Evolutionary conservation across 2,113 vertebrate species (phyloP).

Genomic region (Reinhardtius hippoglossoides): DNA sequence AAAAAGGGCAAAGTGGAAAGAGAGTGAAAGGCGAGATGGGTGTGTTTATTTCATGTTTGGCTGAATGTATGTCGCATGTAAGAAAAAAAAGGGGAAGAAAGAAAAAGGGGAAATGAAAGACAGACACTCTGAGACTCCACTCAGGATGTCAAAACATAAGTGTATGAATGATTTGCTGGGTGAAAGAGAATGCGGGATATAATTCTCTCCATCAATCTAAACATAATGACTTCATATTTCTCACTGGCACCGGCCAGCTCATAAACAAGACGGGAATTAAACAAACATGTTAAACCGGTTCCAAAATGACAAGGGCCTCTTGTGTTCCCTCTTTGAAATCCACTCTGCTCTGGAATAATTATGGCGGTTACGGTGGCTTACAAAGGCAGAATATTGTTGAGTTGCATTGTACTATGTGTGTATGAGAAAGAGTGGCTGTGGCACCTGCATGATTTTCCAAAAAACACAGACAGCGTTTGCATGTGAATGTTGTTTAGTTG

Average conservation of each 20-base stretch:
- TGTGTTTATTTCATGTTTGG: constrained; percentile 63
- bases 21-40: constrained; percentile 50
- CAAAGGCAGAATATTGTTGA: constrained; percentile 51
- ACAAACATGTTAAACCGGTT: constrained; percentile 53
- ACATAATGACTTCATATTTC: constrained; percentile 53
- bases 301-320: constrained; percentile 52
- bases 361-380: constrained; percentile 49
- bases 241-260: constrained; percentile 32
- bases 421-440: constrained; percentile 8
- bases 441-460: constrained; percentile 55
- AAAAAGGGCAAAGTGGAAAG: constrained; percentile 15
- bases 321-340: constrained; percentile 61
- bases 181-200: constrained; percentile 35
- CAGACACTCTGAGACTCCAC: constrained; percentile 28
- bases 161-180: constrained; percentile 51
- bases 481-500: constrained; percentile 48
- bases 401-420: constrained; percentile 17
- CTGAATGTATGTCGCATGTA: constrained; percentile 25
- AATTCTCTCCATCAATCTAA: constrained; percentile 50
- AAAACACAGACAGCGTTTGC: constrained; percentile 45
- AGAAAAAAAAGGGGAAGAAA: constrained; percentile 3
- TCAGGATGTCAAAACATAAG: constrained; percentile 58
- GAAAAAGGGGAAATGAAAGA: constrained; percentile 45
- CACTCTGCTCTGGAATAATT: constrained; percentile 66
- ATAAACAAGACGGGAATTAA: constrained; percentile 48